Evolutionary conservation across 2,888 invertebrate species (phyloP).

Genomic region (Germaria angustata): DNA sequence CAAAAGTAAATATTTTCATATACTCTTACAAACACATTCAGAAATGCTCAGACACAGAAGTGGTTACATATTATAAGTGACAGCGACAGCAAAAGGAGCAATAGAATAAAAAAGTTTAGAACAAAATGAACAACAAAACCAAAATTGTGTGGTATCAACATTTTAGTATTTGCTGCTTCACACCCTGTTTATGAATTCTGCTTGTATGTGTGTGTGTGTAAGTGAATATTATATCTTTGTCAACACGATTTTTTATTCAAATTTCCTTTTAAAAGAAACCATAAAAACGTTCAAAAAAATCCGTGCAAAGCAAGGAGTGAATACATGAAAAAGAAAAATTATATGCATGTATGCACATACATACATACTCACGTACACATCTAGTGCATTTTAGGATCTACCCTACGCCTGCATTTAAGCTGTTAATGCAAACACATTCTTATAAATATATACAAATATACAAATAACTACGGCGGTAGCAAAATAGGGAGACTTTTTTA

Average conservation of each 20-base stretch:
- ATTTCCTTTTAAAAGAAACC: slow-evolving; percentile 42
- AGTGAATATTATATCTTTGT: background rate
- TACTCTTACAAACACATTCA: background rate
- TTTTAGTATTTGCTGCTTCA: background rate
- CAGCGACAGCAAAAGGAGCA: background rate
- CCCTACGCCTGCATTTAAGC: no score
- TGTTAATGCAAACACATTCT: no score
- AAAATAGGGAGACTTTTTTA: no score
- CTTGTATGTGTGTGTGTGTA: background rate
- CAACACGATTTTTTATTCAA: background rate
- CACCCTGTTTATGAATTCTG: background rate
- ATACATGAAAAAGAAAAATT: slow-evolving; percentile 23
- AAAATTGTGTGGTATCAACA: slow-evolving; percentile 24
- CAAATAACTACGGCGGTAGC: no score
- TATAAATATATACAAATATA: no score
- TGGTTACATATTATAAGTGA: background rate
- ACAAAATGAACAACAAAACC: slow-evolving; percentile 15
- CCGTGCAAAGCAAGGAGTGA: slow-evolving; percentile 22
- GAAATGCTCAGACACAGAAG: background rate
- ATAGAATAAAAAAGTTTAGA: background rate
- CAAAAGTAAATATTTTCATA: slow-evolving; percentile 31
- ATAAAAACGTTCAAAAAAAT: slow-evolving; percentile 54
- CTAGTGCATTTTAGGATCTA: no score
- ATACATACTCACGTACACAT: background rate
- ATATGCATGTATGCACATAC: background rate